Evolutionary conservation across 2,113 vertebrate genomes (phyloP).

Genomic region (Cervus canadensis): DNA sequence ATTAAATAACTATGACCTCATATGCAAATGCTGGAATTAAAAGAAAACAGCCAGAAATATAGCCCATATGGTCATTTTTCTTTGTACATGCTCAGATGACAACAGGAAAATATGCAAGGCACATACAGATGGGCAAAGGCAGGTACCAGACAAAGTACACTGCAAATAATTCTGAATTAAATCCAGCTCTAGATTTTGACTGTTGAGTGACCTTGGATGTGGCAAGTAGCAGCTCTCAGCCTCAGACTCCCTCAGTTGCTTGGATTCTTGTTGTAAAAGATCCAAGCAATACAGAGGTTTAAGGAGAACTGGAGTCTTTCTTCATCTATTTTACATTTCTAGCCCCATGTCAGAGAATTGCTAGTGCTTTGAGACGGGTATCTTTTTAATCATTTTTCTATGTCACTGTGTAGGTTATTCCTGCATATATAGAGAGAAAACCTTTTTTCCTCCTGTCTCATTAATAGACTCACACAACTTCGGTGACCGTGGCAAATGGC

Average conservation of each 20-base stretch:
- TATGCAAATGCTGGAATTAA: background rate
- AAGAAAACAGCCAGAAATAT: background rate
- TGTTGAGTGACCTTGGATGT: background rate
- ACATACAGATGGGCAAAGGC: background rate
- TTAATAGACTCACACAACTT: background rate
- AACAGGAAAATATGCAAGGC: background rate
- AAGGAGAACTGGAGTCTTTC: background rate
- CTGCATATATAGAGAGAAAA: background rate
- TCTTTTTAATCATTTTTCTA: background rate
- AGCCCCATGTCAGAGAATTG: background rate
- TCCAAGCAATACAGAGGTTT: background rate
- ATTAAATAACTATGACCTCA: background rate
- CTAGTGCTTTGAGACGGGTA: background rate
- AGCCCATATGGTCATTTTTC: background rate
- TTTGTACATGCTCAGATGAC: background rate
- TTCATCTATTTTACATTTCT: background rate
- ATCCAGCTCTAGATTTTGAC: background rate
- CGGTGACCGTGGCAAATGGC: background rate
- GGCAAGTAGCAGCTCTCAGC: background rate
- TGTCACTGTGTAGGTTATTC: background rate
- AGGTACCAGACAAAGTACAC: background rate
- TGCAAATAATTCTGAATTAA: background rate
- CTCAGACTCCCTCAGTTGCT: background rate
- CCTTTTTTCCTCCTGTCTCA: background rate
- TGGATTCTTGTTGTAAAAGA: background rate